Evolutionary conservation across 2,888 invertebrate genomes (phyloP), one percentile per base, ranked within the genome.

Genomic region (Hydropsyche betteni): DNA sequence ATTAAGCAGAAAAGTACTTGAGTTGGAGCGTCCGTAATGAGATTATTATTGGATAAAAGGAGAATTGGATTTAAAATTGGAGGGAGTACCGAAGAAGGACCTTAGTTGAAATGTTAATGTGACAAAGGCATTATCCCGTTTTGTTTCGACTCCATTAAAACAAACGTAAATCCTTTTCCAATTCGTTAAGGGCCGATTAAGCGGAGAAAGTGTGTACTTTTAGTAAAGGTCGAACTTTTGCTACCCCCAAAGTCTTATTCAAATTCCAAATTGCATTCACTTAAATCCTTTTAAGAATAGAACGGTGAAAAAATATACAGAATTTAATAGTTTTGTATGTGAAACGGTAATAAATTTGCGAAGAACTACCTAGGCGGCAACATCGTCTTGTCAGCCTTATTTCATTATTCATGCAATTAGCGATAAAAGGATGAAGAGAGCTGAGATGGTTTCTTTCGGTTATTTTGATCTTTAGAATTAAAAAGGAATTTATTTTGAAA

Each of bases 11-110:
- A 58, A 14, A 58, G 58, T 58, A 64, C 36, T 64, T 5, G 64
- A 64, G 34, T 36, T 10, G 64, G 34, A 64, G 7, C 36, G 34
- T 64, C n/a, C 64, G 64, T 64, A 64, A 64, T 64, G 64, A 64
- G 64, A 64, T 64, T 64, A 64, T 64, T 64, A 64, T 64, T 64
- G 34, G 64, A 34, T 36, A 64, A 64, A 64, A 64, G 64, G 64
- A 24, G 58, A 24, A 61, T 33, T 10, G 33, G 16, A 61, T 61
- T 16, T 24, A 24, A 33, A 24, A 64, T 33, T 36, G 34, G 36
- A n/a, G 34, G n/a, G 44, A 10, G 44, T 44, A 4, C 44, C 5
- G 64, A 64, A 14, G 55, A 14, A 24, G 64, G 34, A 64, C 36
- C 36, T 34, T 36, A 33, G 64, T 34, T 64, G 64, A 64, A 64